Percentiles rank a stretch among this genome's conserved stretches.
Conservation (phyloP, 2,888 invertebrate species). For the Hirtodrosophila histrioides region DNA sequence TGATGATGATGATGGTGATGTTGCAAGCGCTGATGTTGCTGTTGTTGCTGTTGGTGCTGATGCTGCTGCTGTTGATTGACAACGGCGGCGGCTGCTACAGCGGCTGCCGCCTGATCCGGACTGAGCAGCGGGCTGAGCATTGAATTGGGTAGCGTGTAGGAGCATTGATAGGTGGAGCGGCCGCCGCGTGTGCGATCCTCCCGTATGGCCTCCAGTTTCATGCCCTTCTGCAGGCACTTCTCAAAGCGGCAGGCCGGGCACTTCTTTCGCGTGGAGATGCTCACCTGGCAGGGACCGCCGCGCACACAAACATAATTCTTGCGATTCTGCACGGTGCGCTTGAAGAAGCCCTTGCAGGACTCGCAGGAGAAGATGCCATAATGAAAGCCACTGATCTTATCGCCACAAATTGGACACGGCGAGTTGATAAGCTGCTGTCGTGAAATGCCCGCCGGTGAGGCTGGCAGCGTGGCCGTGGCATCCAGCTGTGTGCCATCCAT, state of each 20-base stretch:
- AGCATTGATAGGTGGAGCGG: slow-evolving; percentile 97
- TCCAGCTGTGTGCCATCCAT: slow-evolving; percentile 67
- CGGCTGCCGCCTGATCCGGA: slow-evolving; percentile 83
- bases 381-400: slow-evolving; percentile 98
- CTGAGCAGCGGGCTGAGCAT: slow-evolving; percentile 86
- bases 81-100: slow-evolving; percentile 53
- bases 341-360: slow-evolving; percentile 99
- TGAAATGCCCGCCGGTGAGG: slow-evolving; percentile 90
- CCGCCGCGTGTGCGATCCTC: slow-evolving; percentile 98
- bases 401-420: slow-evolving; percentile 97
- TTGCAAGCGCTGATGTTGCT: slow-evolving; percentile 57
- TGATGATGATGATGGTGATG: slow-evolving; percentile 50
- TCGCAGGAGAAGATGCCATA: slow-evolving; percentile 99
- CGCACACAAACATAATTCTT: slow-evolving; percentile 97
- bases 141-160: slow-evolving; percentile 92
- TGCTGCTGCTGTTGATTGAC: slow-evolving; percentile 63
- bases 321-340: slow-evolving; percentile 98
- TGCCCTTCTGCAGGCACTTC: slow-evolving; percentile 97
- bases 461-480: slow-evolving; percentile 72
- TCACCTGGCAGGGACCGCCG: slow-evolving; percentile 95
- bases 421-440: slow-evolving; percentile 95
- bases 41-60: slow-evolving; percentile 58
- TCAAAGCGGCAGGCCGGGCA: slow-evolving; percentile 98
- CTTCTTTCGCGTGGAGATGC: slow-evolving; percentile 96
- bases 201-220: slow-evolving; percentile 98